Base-by-base conservation (phyloP, 2,888 invertebrate species). In the Teleiodes luculella region DNA sequence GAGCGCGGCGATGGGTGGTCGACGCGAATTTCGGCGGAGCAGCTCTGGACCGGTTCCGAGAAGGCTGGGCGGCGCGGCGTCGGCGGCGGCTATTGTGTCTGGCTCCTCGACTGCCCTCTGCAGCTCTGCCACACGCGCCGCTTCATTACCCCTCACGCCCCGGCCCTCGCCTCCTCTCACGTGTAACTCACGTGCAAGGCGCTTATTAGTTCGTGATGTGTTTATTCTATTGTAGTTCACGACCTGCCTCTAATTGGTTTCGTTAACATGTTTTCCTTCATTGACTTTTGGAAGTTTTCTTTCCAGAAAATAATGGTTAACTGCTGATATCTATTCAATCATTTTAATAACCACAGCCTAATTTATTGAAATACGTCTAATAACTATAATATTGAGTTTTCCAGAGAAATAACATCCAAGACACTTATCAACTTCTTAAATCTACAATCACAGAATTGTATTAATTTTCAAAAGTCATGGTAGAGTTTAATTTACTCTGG, bases 21-120 rank as follows among this genome's bases (percentile, higher is more conserved):
- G 88, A 70, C 82, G 86, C 87, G 63, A 89, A 87, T 81, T 88
- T 87, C 86, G 88, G 87, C 86, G 75, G 83, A 80, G 79, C 82
- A 86, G 86, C 63, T 88, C 86, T 80, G 87, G 86, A 75, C 83
- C 80, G 79, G 83, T 77, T 75, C 77, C 80, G 74, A 76, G 78
- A 69, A 69, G 59, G 64, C 79, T 87, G 88, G 88, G 88, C 88
- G 87, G 87, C 87, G 69, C 60, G 67, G 58, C 57, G 57, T 59
- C 61, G 75, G 78, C 74, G 82, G 81, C 83, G 61, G 73, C 78
- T 83, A 86, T 88, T 88, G 88, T 85, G 86, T 87, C 86, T 86
- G 84, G 76, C 73, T 48, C 47, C 62, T 62, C n/a, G n/a, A n/a
- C n/a, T n/a, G n/a, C n/a, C n/a, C n/a, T n/a, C n/a, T n/a, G n/a